Percentiles rank a stretch among this genome's conserved stretches.
These are phyloP conservation scores for Andrena marginata DNA, from an alignment of 2,888 invertebrate species.

Conservation along the genomic window DNA sequence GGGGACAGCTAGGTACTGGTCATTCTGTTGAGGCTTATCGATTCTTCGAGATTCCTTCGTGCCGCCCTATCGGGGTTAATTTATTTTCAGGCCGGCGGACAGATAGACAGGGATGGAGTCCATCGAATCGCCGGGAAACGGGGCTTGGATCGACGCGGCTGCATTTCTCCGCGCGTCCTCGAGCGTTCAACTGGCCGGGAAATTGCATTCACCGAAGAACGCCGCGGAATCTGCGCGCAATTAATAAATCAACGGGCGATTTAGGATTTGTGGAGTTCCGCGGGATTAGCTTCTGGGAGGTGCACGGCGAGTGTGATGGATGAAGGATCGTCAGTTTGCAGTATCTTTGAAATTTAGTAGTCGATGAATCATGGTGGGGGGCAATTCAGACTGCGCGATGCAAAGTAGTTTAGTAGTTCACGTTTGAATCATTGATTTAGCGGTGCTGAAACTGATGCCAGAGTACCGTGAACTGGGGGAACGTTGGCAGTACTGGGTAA, in stretches of 20 bases:
- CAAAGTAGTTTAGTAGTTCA: no score
- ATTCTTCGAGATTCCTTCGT: constrained; percentile 55
- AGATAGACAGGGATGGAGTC: constrained; percentile 33
- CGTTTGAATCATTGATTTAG: no score
- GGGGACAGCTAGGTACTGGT: constrained; percentile 13
- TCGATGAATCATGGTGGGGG: no score
- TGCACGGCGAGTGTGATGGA: background rate
- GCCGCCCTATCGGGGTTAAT: constrained; percentile 53
- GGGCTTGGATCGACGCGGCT: constrained; percentile 2
- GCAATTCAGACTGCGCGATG: no score
- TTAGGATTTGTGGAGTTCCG: background rate
- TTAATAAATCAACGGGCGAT: constrained; percentile 19
- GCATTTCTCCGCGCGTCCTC: constrained; percentile 2
- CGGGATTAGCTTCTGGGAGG: background rate
- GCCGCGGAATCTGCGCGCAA: background rate
- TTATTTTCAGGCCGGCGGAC: constrained; percentile 47
- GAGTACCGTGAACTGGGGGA: no score
- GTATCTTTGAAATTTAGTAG: no score
- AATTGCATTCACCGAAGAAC: background rate
- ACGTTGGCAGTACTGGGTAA: no score
- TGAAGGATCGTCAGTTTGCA: background rate
- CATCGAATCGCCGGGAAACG: constrained; percentile 22
- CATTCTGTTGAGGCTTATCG: constrained; percentile 53
- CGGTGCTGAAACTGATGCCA: no score
- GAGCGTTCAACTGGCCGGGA: background rate